These are phyloP conservation scores for Corvus cornix DNA, from an alignment of 2,113 vertebrate species.

Conservation along the genomic window DNA sequence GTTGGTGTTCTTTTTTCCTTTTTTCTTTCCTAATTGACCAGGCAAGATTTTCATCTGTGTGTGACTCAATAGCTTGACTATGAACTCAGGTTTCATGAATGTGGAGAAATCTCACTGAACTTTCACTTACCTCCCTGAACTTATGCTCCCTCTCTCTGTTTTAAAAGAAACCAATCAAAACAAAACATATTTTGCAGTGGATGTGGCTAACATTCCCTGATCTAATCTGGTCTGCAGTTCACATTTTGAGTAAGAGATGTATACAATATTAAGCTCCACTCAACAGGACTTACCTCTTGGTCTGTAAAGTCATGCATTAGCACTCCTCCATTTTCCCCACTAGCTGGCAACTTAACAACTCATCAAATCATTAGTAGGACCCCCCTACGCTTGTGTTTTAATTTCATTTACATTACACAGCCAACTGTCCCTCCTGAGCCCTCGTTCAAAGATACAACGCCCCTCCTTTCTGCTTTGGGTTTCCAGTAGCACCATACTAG, in stretches of 20 bases:
- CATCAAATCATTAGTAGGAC: background rate
- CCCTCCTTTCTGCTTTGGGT: background rate
- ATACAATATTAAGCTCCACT: background rate
- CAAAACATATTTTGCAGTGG: slow-evolving; percentile 1
- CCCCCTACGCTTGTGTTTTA: background rate
- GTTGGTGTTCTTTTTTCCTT: background rate
- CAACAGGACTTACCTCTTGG: background rate
- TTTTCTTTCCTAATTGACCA: background rate
- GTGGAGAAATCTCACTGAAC: slow-evolving; percentile 42
- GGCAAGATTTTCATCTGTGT: background rate
- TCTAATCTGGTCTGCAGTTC: slow-evolving; percentile 12
- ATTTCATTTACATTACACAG: background rate
- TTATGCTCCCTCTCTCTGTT: slow-evolving; percentile 14
- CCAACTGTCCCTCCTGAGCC: background rate
- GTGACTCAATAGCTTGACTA: slow-evolving; percentile 24
- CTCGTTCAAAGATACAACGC: background rate
- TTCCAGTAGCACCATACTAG: background rate
- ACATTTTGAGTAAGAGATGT: background rate
- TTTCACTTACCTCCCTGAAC: slow-evolving; percentile 42
- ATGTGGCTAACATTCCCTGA: slow-evolving; percentile 21
- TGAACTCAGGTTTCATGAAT: slow-evolving; percentile 41
- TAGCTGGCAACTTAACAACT: background rate
- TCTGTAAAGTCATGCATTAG: background rate
- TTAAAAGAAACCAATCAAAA: slow-evolving; percentile 29
- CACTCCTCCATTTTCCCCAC: background rate